A percentile compares a stretch with the other conserved stretches of the same genome.
phyloP scores from a whole-genome alignment of 2,888 invertebrate species.

The Clunio marinus region DNA sequence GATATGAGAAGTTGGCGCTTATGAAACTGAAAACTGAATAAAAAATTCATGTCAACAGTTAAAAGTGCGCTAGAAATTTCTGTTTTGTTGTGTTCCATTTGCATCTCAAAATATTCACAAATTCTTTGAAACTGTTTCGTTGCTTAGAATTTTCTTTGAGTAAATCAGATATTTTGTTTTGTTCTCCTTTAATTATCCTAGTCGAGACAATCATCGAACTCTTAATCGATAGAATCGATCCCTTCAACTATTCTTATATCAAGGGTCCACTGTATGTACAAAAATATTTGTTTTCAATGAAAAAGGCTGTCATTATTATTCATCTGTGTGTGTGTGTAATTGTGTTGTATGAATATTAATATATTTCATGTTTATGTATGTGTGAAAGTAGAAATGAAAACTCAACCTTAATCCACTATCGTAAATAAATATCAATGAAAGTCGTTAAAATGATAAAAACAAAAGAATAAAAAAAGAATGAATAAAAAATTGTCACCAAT shows the following conservation, averaged over 20 bases:
- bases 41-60: background rate
- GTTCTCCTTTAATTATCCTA: background rate
- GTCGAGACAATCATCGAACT: background rate
- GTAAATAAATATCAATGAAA: background rate
- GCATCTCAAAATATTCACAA: background rate
- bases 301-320: no score
- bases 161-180: background rate
- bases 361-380: no score
- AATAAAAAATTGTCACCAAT: background rate
- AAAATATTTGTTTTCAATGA: no score
- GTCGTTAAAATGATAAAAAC: background rate
- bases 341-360: no score
- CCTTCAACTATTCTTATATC: no score
- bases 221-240: no score
- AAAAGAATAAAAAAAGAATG: background rate
- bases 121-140: background rate
- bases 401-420: slow-evolving; percentile 19
- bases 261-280: no score
- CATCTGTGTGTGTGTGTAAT: no score
- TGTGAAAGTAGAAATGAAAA: background rate
- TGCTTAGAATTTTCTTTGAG: background rate
- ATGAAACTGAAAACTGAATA: background rate
- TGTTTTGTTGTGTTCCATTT: background rate
- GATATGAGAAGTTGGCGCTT: background rate
- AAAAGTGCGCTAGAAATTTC: background rate